phyloP scores from a whole-genome alignment of 2,888 invertebrate species.

The Fragum whitleyi region DNA sequence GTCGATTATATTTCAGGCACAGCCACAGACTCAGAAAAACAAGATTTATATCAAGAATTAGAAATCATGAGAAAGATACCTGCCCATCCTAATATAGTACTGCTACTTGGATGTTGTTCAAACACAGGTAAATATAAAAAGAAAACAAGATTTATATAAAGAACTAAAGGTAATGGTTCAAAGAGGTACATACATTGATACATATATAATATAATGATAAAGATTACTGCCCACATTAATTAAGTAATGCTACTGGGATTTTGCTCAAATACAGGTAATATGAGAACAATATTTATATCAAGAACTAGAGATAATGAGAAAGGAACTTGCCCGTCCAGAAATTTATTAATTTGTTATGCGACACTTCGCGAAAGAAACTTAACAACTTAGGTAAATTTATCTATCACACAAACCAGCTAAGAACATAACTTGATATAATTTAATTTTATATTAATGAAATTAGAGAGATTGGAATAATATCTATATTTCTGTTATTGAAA shows the following conservation, averaged over 20 bases:
- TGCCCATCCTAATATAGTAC: constrained; percentile 95
- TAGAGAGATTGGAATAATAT: too few relatives aligned
- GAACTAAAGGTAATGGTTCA: constrained; percentile 92
- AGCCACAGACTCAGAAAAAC: constrained; percentile 91
- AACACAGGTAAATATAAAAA: constrained; percentile 91
- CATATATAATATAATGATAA: too few relatives aligned
- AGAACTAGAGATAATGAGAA: constrained; percentile 96
- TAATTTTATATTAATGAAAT: too few relatives aligned
- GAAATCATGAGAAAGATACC: constrained; percentile 96
- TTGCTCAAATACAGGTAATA: too few relatives aligned
- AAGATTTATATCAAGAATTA: constrained; percentile 94
- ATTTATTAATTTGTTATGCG: too few relatives aligned
- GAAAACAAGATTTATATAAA: constrained; percentile 93
- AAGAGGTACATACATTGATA: not conserved
- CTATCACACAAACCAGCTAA: too few relatives aligned
- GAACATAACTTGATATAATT: too few relatives aligned
- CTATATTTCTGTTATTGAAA: too few relatives aligned
- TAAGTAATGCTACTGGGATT: too few relatives aligned
- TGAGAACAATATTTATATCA: constrained; percentile 94
- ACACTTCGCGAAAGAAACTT: too few relatives aligned
- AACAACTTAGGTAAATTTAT: too few relatives aligned
- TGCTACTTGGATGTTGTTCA: constrained; percentile 94
- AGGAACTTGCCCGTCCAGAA: not conserved
- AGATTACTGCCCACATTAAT: too few relatives aligned
- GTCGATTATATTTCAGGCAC: constrained; percentile 87